Base-by-base conservation (phyloP, 1,140 invertebrate genomes). In the Portunus trituberculatus region DNA sequence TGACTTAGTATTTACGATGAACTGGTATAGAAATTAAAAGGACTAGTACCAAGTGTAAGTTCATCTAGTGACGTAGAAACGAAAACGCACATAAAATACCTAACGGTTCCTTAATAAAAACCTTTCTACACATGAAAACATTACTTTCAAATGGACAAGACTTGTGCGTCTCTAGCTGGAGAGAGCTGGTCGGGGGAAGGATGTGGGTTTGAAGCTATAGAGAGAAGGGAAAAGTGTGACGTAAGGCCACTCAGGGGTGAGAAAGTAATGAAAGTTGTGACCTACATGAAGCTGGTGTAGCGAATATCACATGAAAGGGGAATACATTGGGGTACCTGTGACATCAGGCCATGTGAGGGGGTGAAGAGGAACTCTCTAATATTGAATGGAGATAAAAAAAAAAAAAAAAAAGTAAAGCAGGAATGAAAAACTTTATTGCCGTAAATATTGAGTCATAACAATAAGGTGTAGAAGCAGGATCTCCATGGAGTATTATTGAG, bases 201-300 rank as follows among this genome's bases (percentile, higher is more conserved):
- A n/a, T 12, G 67, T 8, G 20, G 67, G 6, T 25, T 76, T 12
- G 67, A n/a, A 76, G 67, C 67, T 76, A n/a, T 76, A 20, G 67
- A 76, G 67, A 76, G 67, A 76, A 76, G 67, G 67, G 67, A 76
- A 76, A 76, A 76, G 67, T 76, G 67, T 76, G 67, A 76, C 67
- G 67, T 76, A 76, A 76, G 67, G 20, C 67, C 67, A 76, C n/a
- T 76, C 67, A 59, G 67, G 67, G 25, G 0, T 76, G 67, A 25
- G 67, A 76, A 76, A 76, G 67, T 76, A 76, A 76, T 76, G 67
- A 76, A 76, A 76, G 67, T 76, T 20, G 67, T 76, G 67, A 76
- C 67, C 67, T 76, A 76, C 67, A 76, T 76, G 67, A 76, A 76
- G 25, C 67, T 76, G 67, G 0, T 76, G 0, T 1, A 12, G 52